Base-by-base conservation (phyloP, 2,113 vertebrate species). In the Sylvilagus bachmani region DNA sequence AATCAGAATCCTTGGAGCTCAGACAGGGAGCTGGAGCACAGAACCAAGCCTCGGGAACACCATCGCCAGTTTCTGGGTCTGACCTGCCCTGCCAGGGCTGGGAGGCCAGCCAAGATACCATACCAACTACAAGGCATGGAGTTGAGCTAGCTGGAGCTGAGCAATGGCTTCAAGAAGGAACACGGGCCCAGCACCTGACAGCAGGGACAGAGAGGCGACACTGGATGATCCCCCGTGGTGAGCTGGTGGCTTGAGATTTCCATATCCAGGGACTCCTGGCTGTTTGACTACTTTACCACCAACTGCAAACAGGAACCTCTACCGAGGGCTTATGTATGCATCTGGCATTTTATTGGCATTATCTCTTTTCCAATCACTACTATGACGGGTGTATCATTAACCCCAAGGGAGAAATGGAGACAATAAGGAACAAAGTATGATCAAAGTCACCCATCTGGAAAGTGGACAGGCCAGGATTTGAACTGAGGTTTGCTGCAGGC, bases 71-170 rank as follows among this genome's bases (percentile, higher is more conserved):
- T 96, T 95, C 90, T 74, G 81, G 12, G 25, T 27, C 38, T 8
- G 62, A 58, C 17, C 49, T 0, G 2, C 49, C 73, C 86, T 77
- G 10, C 33, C 71, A n/a, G 29, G 27, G n/a, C n/a, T 29, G 19
- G 14, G 53, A 95, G 44, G n/a, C 14, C 62, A 84, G 96, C 82
- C 75, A 91, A 89, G 67, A 12, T 38, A 73, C 21, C 79, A 70
- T n/a, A 89, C 25, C 31, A 79, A 69, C 73, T 27, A 83, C 44
- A 69, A 19, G 80, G 64, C 6, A 0, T 19, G 36, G 62, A 24
- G 44, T 24, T 4, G 24, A 73, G 69, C 55, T 0, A 0, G 36
- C 13, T 1, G 31, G 33, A 21, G n/a, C 21, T 16, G 19, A 64
- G 24, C 38, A 80, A 69, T 25, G 11, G 62, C 38, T 62, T 75